These are phyloP conservation scores for Chironomus striatipennis DNA, from an alignment of 1,140 invertebrate species.

Conservation along the genomic window DNA sequence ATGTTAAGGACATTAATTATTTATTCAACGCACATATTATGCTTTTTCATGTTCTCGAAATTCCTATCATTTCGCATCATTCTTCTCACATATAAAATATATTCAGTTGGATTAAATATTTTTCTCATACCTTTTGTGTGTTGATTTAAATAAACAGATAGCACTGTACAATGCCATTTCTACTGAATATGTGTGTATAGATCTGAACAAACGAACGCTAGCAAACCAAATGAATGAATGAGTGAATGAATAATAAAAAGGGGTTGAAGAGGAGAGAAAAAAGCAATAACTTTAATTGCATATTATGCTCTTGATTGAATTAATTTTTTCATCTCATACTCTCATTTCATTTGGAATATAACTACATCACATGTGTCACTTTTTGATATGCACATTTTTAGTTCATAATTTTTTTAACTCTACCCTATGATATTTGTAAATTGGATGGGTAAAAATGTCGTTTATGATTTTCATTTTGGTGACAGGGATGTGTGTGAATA, in stretches of 20 bases:
- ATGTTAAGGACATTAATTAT: slow-evolving; percentile 19
- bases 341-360: neutral
- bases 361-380: neutral
- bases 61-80: neutral
- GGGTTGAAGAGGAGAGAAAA: slow-evolving; percentile 8
- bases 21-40: slow-evolving; percentile 22
- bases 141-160: too few relatives aligned
- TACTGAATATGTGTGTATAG: too few relatives aligned
- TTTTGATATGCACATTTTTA: neutral
- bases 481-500: too few relatives aligned
- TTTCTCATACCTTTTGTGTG: neutral
- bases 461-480: too few relatives aligned
- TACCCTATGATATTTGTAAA: too few relatives aligned
- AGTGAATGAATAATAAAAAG: neutral
- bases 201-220: too few relatives aligned
- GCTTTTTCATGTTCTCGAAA: slow-evolving; percentile 18
- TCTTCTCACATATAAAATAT: neutral
- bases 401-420: too few relatives aligned
- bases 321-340: neutral
- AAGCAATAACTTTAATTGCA: slow-evolving; percentile 23
- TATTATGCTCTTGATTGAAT: slow-evolving; percentile 22
- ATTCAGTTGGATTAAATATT: neutral
- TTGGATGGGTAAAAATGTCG: too few relatives aligned
- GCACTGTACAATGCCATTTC: too few relatives aligned
- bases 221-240: too few relatives aligned